These are phyloP conservation scores for Scatophagus argus DNA, from an alignment of 2,113 vertebrate genomes.

Conservation along the genomic window DNA sequence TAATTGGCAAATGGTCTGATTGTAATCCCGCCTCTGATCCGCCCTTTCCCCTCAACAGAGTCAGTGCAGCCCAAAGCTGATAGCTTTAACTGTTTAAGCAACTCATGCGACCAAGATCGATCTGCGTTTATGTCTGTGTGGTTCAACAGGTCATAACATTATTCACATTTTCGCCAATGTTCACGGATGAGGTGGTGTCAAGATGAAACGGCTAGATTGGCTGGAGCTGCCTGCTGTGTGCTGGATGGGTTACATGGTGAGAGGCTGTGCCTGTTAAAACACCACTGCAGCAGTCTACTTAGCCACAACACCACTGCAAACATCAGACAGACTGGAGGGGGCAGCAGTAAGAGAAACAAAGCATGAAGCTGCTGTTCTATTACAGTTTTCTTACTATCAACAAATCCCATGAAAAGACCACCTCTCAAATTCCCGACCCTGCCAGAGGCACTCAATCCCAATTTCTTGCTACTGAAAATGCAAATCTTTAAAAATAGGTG, in stretches of 20 bases:
- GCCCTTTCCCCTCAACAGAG: constrained; percentile 1
- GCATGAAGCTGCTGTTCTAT: neutral
- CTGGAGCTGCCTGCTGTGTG: constrained; percentile 25
- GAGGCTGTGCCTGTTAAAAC: constrained; percentile 26
- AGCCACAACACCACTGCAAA: constrained; percentile 25
- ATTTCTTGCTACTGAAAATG: neutral
- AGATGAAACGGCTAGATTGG: constrained; percentile 16
- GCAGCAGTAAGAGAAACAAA: neutral
- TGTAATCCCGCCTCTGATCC: constrained; percentile 52
- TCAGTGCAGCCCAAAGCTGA: constrained; percentile 25
- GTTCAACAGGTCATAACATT: constrained; percentile 13
- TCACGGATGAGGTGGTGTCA: constrained; percentile 30
- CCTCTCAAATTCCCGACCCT: neutral
- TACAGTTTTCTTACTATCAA: neutral
- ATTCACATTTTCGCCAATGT: constrained; percentile 43
- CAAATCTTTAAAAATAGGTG: neutral
- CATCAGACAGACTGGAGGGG: neutral
- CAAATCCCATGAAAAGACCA: neutral
- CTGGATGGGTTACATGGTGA: constrained; percentile 31
- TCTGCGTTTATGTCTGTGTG: neutral
- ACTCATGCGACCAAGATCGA: constrained; percentile 30
- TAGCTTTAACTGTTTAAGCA: constrained; percentile 29
- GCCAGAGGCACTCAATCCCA: neutral
- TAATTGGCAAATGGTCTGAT: constrained; percentile 64
- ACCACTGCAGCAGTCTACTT: constrained; percentile 6